Evolutionary conservation across 2,113 vertebrate species (phyloP).

Genomic region (Oncorhynchus keta): DNA sequence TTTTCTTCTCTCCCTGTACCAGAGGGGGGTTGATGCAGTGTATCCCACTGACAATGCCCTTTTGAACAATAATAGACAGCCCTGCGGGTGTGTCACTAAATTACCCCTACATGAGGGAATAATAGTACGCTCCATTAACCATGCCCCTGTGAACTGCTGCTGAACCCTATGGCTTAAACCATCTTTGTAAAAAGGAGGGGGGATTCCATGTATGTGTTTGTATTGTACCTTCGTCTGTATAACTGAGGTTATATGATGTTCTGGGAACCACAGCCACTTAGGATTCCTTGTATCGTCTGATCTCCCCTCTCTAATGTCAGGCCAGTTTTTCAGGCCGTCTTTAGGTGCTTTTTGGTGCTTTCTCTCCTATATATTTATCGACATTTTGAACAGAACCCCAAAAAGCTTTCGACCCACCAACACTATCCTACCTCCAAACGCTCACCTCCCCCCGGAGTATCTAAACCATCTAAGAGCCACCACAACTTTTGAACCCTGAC

Average conservation of each 20-base stretch:
- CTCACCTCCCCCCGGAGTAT: neutral
- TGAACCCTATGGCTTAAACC: neutral
- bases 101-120: neutral
- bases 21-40: neutral
- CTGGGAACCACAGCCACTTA: no score
- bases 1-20: neutral
- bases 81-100: neutral
- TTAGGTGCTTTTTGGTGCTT: neutral
- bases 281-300: no score
- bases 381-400: slow-evolving; percentile 19
- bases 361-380: neutral
- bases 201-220: neutral
- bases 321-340: slow-evolving; percentile 13
- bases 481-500: slow-evolving; percentile 36
- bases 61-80: neutral
- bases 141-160: neutral
- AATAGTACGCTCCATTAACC: neutral
- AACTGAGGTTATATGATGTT: no score
- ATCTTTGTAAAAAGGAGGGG: neutral
- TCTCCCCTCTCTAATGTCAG: slow-evolving; percentile 13
- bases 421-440: no score
- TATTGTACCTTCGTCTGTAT: slow-evolving; percentile 4
- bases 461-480: neutral
- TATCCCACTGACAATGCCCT: neutral
- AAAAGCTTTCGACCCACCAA: neutral